Percentiles rank a stretch among this genome's conserved stretches.
phyloP scores from a whole-genome alignment of 2,113 vertebrate species.

The Limnothrissa miodon region DNA sequence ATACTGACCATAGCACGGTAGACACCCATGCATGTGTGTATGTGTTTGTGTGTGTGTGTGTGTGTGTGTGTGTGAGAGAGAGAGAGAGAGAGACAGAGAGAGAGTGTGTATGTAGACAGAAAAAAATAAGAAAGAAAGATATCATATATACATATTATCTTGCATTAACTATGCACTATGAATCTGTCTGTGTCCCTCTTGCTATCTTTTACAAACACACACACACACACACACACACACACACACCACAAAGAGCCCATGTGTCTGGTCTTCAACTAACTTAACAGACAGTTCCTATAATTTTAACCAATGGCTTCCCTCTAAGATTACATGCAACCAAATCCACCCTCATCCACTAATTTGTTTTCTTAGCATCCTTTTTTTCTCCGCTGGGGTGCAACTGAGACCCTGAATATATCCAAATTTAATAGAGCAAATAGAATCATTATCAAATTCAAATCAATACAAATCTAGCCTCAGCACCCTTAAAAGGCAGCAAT shows the following conservation, averaged over 20 bases:
- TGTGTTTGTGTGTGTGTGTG: slow-evolving; percentile 14
- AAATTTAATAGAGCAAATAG: slow-evolving; percentile 79
- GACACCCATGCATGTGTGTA: not conserved
- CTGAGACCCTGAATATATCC: slow-evolving; percentile 71
- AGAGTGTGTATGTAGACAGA: slow-evolving; percentile 22
- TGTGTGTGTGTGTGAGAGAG: not conserved
- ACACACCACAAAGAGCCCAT: slow-evolving; percentile 42
- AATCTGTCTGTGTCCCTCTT: too few relatives aligned
- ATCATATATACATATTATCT: not conserved
- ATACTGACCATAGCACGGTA: slow-evolving; percentile 36
- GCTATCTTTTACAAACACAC: slow-evolving; percentile 33
- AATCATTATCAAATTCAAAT: slow-evolving; percentile 82
- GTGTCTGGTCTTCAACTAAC: slow-evolving; percentile 59
- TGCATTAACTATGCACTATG: too few relatives aligned
- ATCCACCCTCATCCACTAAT: slow-evolving; percentile 74
- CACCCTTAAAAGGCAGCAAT: slow-evolving; percentile 73
- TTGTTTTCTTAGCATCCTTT: slow-evolving; percentile 71
- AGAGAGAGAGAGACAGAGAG: slow-evolving; percentile 30
- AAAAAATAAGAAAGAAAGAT: not conserved
- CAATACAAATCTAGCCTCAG: slow-evolving; percentile 74
- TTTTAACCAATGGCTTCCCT: slow-evolving; percentile 57
- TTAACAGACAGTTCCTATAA: slow-evolving; percentile 67
- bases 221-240: slow-evolving; percentile 31
- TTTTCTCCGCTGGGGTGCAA: slow-evolving; percentile 67
- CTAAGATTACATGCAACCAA: slow-evolving; percentile 77